Evolutionary conservation across 2,113 vertebrate species (phyloP).

Genomic region (Sialia sialis): DNA sequence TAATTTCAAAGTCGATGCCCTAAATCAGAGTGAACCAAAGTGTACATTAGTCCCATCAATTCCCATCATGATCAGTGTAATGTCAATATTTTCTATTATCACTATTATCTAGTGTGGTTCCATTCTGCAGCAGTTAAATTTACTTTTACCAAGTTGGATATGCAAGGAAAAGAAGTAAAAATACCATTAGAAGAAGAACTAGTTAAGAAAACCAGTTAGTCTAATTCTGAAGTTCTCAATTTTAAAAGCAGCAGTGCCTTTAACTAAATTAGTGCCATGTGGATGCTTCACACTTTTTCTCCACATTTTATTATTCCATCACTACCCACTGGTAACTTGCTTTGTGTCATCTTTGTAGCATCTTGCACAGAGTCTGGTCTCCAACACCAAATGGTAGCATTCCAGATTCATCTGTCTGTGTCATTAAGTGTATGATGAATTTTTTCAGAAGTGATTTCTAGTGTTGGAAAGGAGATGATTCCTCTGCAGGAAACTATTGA

Average conservation of each 20-base stretch:
- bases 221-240: background rate
- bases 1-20: background rate
- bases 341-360: background rate
- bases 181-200: background rate
- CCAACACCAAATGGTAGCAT: background rate
- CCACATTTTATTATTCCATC: background rate
- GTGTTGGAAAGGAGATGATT: background rate
- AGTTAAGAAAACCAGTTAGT: background rate
- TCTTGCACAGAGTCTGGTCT: background rate
- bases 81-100: background rate
- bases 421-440: slow-evolving; percentile 49
- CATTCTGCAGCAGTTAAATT: background rate
- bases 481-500: background rate
- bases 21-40: background rate
- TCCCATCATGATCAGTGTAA: background rate
- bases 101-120: background rate
- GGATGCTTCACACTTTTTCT: background rate
- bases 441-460: slow-evolving; percentile 76
- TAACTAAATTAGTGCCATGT: background rate
- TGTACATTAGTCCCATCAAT: background rate
- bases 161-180: background rate
- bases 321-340: background rate
- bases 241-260: background rate
- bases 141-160: background rate
- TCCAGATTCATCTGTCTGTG: slow-evolving; percentile 11